Base-by-base conservation (phyloP, 2,113 vertebrate species). In the Cryptotis parvus region DNA sequence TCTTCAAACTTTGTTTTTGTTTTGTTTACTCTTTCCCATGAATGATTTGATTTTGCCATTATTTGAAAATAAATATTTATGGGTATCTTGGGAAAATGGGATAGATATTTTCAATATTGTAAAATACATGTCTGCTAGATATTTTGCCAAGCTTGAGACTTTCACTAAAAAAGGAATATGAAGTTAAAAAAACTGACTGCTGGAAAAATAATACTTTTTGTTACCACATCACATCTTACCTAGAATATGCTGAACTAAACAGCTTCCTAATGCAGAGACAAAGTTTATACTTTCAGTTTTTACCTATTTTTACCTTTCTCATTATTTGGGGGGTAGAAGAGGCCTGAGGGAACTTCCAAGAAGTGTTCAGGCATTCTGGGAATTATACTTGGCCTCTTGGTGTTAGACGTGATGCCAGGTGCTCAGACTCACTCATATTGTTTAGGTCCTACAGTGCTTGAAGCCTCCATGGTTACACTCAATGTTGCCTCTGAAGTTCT, bases 21-120 rank as follows among this genome's bases (percentile, higher is more conserved):
- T 55, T 89, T 69, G 15, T 76, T 29, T 66, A 68, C 43, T 15
- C 33, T 49, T 84, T 55, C 31, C 27, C 55, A 20, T 63, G 68
- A 84, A 93, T 82, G 79, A 87, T 58, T 76, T 55, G 31, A 95
- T 78, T 86, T 94, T 86, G 35, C 10, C 6, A 89, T 86, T 73
- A 92, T 86, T 92, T 83, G 49, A 83, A 83, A 92, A 88, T 66
- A 86, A 92, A 89, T 52, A 3, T 78, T 45, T 26, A 45, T 29
- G 4, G 49, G 37, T 90, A 82, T 52, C 93, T 95, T 84, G 89
- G 61, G 66, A 75, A 88, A 24, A 69, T 49, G 22, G 18, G 18
- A 39, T 82, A 80, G 80, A 3, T 66, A 66, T 61, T 88, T 88
- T 10, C 63, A 79, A 45, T 66, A 24, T 92, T 89, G 4, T 68